Conservation (phyloP, 2,888 invertebrate species). For the Cantharis rufa region DNA sequence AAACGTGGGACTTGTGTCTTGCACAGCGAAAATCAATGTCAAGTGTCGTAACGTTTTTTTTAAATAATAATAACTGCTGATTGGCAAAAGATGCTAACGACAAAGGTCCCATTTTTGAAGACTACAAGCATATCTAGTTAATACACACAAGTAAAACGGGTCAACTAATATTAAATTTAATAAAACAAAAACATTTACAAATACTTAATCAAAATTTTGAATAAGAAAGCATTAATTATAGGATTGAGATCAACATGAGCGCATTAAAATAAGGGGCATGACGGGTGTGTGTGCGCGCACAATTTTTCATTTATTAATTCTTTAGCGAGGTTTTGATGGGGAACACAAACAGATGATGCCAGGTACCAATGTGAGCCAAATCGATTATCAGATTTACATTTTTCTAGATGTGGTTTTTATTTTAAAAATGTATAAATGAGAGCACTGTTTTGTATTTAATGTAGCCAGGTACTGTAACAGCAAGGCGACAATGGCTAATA, state of each 20-base stretch:
- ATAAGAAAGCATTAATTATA: neutral
- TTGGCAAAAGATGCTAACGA: no score
- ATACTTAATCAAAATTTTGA: neutral
- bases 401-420: constrained; percentile 32
- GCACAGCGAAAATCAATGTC: no score
- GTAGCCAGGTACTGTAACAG: constrained; percentile 54
- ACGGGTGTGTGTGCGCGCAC: constrained; percentile 21
- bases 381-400: constrained; percentile 33
- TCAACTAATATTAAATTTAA: neutral
- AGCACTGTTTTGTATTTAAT: constrained; percentile 40
- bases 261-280: constrained; percentile 6
- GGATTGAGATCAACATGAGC: constrained; percentile 14
- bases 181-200: neutral
- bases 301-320: constrained; percentile 6
- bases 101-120: no score
- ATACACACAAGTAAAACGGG: neutral
- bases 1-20: no score
- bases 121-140: neutral
- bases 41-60: no score
- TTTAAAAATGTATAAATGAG: constrained; percentile 40
- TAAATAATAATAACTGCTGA: no score
- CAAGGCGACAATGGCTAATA: constrained; percentile 57
- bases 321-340: constrained; percentile 5
- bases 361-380: constrained; percentile 44
- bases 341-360: constrained; percentile 38